Conservation (phyloP, 2,113 vertebrate genomes). For the Candoia aspera region DNA sequence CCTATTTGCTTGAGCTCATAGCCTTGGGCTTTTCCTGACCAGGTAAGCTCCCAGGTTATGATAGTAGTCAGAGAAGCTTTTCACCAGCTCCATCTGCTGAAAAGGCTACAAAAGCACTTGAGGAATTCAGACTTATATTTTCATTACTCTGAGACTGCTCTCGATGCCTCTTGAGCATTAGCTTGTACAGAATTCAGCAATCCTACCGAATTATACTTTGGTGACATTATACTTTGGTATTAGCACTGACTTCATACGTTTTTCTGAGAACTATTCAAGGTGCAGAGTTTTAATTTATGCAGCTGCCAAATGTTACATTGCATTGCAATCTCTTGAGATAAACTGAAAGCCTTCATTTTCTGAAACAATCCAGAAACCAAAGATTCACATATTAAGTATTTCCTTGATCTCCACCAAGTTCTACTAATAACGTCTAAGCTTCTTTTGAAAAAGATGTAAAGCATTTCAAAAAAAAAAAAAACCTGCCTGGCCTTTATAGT, state of each 20-base stretch:
- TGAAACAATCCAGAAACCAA: constrained; percentile 13
- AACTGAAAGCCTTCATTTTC: not conserved
- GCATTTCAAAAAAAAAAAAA: not conserved
- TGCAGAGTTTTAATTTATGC: constrained; percentile 8
- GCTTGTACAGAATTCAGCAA: constrained; percentile 14
- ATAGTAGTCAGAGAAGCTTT: not conserved
- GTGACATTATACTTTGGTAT: constrained; percentile 7
- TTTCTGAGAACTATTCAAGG: constrained; percentile 9
- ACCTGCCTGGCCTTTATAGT: not conserved
- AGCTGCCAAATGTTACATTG: not conserved
- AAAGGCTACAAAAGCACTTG: not conserved
- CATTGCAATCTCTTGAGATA: not conserved
- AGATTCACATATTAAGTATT: not conserved
- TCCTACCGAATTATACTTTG: not conserved
- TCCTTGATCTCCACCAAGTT: not conserved
- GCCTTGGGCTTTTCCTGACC: not conserved
- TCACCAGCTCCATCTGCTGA: not conserved
- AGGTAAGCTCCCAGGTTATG: not conserved
- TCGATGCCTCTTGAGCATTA: constrained; percentile 2
- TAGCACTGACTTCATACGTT: not conserved
- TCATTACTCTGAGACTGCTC: not conserved
- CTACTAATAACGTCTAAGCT: not conserved
- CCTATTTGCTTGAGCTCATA: not conserved
- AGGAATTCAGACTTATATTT: constrained; percentile 8
- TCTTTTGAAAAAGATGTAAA: not conserved